phyloP scores from a whole-genome alignment of 2,113 vertebrate species.

The Plecturocebus donacophilus region DNA sequence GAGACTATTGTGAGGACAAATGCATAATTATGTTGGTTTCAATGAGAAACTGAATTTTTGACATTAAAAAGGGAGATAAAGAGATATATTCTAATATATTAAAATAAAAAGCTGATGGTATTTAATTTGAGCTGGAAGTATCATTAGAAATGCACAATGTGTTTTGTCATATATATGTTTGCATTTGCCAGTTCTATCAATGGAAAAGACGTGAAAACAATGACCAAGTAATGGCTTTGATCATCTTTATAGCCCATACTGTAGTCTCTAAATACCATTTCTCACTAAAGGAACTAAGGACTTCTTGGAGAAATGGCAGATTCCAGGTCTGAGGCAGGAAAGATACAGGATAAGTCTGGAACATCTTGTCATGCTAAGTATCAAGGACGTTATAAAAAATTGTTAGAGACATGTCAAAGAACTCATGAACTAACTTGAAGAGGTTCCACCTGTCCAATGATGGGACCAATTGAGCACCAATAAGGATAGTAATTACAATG shows the following conservation, averaged over 20 bases:
- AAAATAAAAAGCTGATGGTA: not conserved
- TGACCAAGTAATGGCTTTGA: not conserved
- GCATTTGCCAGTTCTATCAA: not conserved
- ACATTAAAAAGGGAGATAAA: not conserved
- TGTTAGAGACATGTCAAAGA: not conserved
- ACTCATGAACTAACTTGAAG: not conserved
- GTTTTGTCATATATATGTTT: not conserved
- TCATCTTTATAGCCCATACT: not conserved
- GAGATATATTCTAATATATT: not conserved
- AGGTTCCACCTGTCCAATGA: not conserved
- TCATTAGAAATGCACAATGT: not conserved
- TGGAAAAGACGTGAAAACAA: not conserved
- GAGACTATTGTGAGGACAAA: not conserved
- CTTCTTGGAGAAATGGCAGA: not conserved
- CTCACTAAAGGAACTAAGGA: not conserved
- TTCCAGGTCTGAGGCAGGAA: not conserved
- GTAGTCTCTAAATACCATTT: not conserved
- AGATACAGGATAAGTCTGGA: not conserved
- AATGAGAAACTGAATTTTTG: not conserved
- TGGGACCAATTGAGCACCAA: not conserved
- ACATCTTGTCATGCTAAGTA: not conserved
- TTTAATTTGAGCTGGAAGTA: not conserved
- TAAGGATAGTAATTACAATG: not conserved
- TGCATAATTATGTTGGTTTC: not conserved
- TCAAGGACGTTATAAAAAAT: not conserved